Evolutionary conservation across 2,888 invertebrate species (phyloP).

Genomic region (Branchellion lobata): DNA sequence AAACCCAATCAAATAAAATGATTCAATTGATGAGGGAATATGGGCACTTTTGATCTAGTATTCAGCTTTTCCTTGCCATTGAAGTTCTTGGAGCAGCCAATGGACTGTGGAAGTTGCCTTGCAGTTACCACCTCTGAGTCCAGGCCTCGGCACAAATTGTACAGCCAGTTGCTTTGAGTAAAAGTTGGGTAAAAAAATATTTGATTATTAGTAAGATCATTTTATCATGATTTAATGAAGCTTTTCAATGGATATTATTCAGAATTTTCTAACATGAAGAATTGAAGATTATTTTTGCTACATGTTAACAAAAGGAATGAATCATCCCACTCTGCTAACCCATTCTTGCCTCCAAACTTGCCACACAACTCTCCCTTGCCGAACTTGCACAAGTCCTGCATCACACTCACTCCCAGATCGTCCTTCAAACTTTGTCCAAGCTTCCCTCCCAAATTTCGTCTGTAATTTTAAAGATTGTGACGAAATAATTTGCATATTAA

Average conservation of each 20-base stretch:
- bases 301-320: too few species aligned
- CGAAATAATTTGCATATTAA: too few species aligned
- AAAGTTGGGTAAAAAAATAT: not conserved
- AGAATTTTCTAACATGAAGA: too few species aligned
- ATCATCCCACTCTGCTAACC: too few species aligned
- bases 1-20: not conserved
- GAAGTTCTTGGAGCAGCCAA: slow-evolving; percentile 93
- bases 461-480: slow-evolving; percentile 53
- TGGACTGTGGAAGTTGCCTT: slow-evolving; percentile 83
- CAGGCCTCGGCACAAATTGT: slow-evolving; percentile 80
- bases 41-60: slow-evolving; percentile 58
- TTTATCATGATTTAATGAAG: too few species aligned
- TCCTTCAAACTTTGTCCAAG: slow-evolving; percentile 80
- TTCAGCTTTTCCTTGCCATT: slow-evolving; percentile 65
- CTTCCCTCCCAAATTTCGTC: slow-evolving; percentile 86
- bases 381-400: slow-evolving; percentile 77
- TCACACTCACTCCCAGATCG: slow-evolving; percentile 72
- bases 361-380: slow-evolving; percentile 73
- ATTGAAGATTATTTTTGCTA: too few species aligned
- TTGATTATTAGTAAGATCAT: too few species aligned
- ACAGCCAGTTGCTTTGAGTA: slow-evolving; percentile 64
- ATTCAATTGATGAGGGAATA: not conserved
- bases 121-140: slow-evolving; percentile 83
- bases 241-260: too few species aligned
- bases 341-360: slow-evolving; percentile 81